Base-by-base conservation (phyloP, 2,797 vertebrate species). In the Mus caroli region DNA sequence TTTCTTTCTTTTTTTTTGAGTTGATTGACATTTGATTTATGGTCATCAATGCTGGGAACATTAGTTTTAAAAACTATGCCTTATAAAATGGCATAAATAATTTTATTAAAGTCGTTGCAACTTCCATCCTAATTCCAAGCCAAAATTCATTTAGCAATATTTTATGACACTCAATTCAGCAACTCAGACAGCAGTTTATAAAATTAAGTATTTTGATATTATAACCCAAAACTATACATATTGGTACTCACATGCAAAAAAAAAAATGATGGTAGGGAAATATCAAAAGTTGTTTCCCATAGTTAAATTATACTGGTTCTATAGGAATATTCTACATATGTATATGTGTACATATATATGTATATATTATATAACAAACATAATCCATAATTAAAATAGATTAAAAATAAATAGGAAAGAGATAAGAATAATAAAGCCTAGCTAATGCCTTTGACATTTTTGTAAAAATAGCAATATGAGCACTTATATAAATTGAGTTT, bases 341-440 rank as follows among this genome's bases (percentile, higher is more conserved):
- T 43, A 28, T 67, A 2, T 60, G 6, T 40, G 13, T 64, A 64
- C 4, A 67, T 31, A 64, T 4, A 73, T 20, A 73, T 20, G 37
- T 71, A 20, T 37, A 26, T 43, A 12, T 90, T 64, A 37, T 3
- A 52, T n/a, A 85, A 67, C 3, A 78, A 69, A 88, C 15, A 80
- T 56, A 46, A 86, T 69, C 43, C 24, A 69, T 88, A 80, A 82
- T 82, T 10, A 58, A 58, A 62, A 26, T 34, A 7, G 31, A 50
- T 83, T 89, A 82, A 37, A 91, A 80, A 56, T 85, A 28, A 69
- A 46, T 77, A 78, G 58, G 28, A 90, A 94, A 75, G 7, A 75
- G 26, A 69, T 69, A 67, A 76, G 7, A 56, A 58, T 15, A 85
- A 80, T 71, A 76, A 90, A 71, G 75, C 28, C 80, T 62, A 12